Evolutionary conservation across 2,888 invertebrate species (phyloP).

Genomic region (Hydraecia micacea): DNA sequence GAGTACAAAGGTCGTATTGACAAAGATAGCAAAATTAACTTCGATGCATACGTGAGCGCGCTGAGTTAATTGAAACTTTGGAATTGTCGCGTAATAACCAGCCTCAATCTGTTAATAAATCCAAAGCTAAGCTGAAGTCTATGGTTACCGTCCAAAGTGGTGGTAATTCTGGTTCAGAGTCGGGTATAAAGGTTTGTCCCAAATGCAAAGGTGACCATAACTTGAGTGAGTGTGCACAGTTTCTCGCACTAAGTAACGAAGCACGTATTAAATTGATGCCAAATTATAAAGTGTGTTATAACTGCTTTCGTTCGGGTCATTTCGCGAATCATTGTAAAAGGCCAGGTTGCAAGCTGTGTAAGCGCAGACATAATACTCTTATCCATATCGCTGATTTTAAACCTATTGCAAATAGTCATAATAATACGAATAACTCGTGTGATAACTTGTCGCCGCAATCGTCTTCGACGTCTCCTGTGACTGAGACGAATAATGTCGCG

Average conservation of each 20-base stretch:
- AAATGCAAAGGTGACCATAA: conserved; percentile 11
- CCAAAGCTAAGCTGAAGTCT: conserved; percentile 7
- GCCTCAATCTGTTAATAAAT: neutral
- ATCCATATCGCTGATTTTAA: neutral
- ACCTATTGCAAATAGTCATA: neutral
- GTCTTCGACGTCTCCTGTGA: neutral
- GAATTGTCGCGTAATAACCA: neutral
- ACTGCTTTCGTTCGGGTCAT: neutral
- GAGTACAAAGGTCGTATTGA: conserved; percentile 7
- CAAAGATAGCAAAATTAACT: neutral
- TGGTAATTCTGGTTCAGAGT: neutral
- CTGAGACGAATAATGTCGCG: neutral
- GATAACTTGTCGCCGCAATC: neutral
- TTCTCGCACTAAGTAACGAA: conserved; percentile 8
- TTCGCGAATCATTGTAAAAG: neutral
- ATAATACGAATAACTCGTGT: neutral
- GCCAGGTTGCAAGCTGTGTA: too few relatives aligned
- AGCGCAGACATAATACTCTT: too few relatives aligned
- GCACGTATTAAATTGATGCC: conserved; percentile 2
- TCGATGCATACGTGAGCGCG: neutral
- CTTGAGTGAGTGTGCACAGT: neutral
- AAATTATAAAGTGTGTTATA: neutral
- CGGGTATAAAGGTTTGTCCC: conserved; percentile 2
- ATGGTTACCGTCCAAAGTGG: conserved; percentile 8
- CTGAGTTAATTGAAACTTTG: conserved; percentile 8